These are phyloP conservation scores for Zoroaster sp. DNA, from an alignment of 53 echinoderm and acorn worm species.

Conservation along the genomic window DNA sequence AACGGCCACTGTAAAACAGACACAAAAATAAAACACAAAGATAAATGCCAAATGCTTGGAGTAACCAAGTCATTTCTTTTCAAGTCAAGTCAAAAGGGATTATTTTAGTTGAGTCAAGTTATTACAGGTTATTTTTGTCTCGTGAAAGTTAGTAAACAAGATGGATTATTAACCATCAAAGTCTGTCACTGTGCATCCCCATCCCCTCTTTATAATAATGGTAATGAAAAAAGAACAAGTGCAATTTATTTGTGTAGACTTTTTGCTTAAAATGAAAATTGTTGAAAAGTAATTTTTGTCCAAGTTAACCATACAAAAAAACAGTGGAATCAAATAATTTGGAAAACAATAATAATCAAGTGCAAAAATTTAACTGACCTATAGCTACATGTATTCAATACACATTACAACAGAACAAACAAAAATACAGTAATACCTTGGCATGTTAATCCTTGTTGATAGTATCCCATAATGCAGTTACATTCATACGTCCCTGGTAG, in stretches of 20 bases:
- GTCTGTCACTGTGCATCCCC: not conserved
- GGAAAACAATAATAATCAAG: not conserved
- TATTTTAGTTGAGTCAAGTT: too few species aligned
- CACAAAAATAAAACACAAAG: not conserved
- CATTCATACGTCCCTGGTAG: slow-evolving; percentile 56
- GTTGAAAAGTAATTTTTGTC: not conserved
- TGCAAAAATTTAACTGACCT: not conserved
- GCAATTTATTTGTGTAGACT: too few species aligned
- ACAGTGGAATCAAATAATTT: not conserved
- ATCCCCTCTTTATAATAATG: not conserved
- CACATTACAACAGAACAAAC: not conserved
- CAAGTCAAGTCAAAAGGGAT: not conserved
- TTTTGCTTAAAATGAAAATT: not conserved
- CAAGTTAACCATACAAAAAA: not conserved
- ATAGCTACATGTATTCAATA: not conserved
- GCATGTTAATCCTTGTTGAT: not conserved
- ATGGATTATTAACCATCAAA: not conserved
- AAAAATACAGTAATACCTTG: not conserved
- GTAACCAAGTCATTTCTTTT: not conserved
- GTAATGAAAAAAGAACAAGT: not conserved
- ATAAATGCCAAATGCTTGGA: not conserved
- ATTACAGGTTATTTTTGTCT: too few species aligned
- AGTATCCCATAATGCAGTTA: slow-evolving; percentile 65
- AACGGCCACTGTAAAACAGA: not conserved
- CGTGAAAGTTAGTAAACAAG: too few species aligned